Evolutionary conservation across 2,888 invertebrate genomes (phyloP), one percentile per base, ranked within the genome.

Genomic region (Amiota minor): DNA sequence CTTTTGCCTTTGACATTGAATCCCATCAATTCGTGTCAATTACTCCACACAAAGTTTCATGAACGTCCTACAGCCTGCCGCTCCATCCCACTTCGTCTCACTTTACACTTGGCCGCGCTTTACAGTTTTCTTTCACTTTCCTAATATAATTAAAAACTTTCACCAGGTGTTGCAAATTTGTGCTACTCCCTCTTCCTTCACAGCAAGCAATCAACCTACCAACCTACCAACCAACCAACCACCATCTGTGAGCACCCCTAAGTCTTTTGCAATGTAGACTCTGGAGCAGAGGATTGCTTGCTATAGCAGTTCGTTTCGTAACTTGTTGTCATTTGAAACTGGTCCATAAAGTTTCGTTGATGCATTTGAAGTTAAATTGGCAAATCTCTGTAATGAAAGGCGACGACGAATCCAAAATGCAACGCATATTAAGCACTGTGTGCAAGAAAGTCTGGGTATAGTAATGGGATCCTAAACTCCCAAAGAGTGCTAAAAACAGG

Each of bases 131-230:
- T 77, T 78, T 76, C 82, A 81, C 74, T 87, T 81, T 79, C 79
- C 82, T 87, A 87, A 87, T 85, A 86, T 87, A 87, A 87, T 87
- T 87, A 87, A 88, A 87, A 88, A 87, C 88, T 88, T 87, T 87
- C 80, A 78, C 81, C 85, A 86, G 86, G 85, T 85, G 86, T 84
- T 86, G 83, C 79, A 82, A 84, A 85, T 81, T 84, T 35, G 35
- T 35, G 35, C 35, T 35, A 35, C 35, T 35, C 35, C 6, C 35
- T 6, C 55, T 14, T 46, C 35, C 69, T 45, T 23, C 8, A 14
- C 6, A 75, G 75, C 80, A 35, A 35, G 6, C 35, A 35, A 35
- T 3, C 35, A 35, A 35, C 2, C 35, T 6, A 35, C 35, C 35
- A 35, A 35, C 23, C 47, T 69, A 47, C 75, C 76, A 77, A 78